Evolutionary conservation across 2,888 invertebrate genomes (phyloP).

Genomic region (Spodoptera exigua): DNA sequence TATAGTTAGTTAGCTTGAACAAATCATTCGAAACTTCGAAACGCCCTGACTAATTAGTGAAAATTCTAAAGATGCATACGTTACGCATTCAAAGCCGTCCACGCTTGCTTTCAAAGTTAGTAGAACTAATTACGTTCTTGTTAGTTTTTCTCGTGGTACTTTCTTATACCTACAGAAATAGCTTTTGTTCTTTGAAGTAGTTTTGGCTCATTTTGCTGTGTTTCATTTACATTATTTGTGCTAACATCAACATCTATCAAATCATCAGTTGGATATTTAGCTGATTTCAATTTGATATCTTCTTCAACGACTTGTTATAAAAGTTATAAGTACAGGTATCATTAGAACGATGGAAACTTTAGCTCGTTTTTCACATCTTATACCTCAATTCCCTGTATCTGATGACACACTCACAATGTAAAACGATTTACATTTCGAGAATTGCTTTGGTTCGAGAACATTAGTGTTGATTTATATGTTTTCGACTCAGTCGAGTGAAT

Average conservation of each 20-base stretch:
- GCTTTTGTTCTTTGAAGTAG: conserved; percentile 1
- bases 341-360: conserved; percentile 29
- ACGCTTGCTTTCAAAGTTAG: conserved; percentile 15
- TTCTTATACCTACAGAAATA: conserved; percentile 36
- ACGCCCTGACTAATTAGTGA: conserved; percentile 49
- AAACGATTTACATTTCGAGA: conserved; percentile 34
- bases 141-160: conserved; percentile 29
- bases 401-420: conserved; percentile 35
- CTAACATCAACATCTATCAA: conserved; percentile 4
- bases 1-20: conserved; percentile 36
- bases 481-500: conserved; percentile 21
- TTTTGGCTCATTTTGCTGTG: too few species aligned
- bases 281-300: conserved; percentile 4
- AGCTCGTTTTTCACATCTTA: conserved; percentile 21
- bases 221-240: background rate
- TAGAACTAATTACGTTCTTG: conserved; percentile 34
- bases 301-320: background rate
- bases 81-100: conserved; percentile 29
- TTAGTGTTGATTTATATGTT: conserved; percentile 43
- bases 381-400: conserved; percentile 25
- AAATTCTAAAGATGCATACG: conserved; percentile 41
- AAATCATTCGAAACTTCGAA: conserved; percentile 43
- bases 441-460: conserved; percentile 34
- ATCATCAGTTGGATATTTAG: conserved; percentile 7
- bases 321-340: conserved; percentile 10